Conservation (phyloP, 2,888 invertebrate genomes). For the Stenodema calcarata region DNA sequence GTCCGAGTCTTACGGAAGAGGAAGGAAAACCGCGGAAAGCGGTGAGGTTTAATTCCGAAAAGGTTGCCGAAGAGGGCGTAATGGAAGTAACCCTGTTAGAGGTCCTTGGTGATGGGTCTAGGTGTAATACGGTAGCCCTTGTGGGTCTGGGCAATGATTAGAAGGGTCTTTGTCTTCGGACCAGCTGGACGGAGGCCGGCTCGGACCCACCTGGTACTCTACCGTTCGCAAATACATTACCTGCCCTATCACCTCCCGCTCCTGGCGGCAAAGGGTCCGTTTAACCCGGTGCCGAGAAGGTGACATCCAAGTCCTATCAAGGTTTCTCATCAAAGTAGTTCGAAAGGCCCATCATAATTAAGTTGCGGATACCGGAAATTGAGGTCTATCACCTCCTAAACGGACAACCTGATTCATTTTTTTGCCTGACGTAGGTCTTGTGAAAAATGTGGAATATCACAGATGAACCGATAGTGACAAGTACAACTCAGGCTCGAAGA, state of each 20-base stretch:
- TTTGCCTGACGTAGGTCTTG: no score
- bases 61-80: background rate
- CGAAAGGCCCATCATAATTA: background rate
- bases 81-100: background rate
- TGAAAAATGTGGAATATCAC: no score
- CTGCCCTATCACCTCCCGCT: background rate
- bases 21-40: slow-evolving; percentile 18
- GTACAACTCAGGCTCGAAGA: no score
- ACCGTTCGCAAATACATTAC: slow-evolving; percentile 8
- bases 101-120: background rate
- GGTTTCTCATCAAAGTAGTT: background rate
- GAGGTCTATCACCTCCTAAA: background rate
- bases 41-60: slow-evolving; percentile 11
- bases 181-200: background rate
- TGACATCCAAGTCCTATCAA: background rate
- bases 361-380: background rate
- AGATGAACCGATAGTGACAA: no score
- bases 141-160: background rate
- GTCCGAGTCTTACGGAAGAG: background rate
- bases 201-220: background rate
- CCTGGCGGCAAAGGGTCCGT: background rate
- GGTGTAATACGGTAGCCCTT: background rate
- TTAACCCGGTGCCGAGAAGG: background rate
- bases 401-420: background rate
- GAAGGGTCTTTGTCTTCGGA: background rate